Conservation (phyloP, 2,888 invertebrate species). For the Quadriops clusia region DNA sequence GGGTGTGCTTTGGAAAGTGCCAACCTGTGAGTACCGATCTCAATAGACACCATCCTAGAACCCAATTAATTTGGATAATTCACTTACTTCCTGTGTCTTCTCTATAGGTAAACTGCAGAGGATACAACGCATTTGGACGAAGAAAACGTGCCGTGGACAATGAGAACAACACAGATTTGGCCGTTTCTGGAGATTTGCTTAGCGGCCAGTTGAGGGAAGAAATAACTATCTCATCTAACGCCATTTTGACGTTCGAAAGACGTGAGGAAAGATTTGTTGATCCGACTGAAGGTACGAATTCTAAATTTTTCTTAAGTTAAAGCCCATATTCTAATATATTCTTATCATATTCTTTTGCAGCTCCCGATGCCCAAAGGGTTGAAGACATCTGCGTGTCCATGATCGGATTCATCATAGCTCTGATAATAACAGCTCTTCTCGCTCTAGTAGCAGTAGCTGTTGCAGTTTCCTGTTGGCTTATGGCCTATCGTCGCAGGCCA, state of each 20-base stretch:
- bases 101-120: slow-evolving; percentile 74
- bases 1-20: slow-evolving; percentile 89
- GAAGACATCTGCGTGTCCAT: slow-evolving; percentile 90
- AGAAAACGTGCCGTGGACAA: slow-evolving; percentile 54
- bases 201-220: slow-evolving; percentile 83
- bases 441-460: slow-evolving; percentile 89
- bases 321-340: not conserved
- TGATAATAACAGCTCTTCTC: slow-evolving; percentile 81
- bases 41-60: not conserved
- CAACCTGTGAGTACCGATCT: slow-evolving; percentile 61
- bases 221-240: slow-evolving; percentile 85
- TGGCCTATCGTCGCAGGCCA: slow-evolving; percentile 82
- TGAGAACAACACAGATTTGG: slow-evolving; percentile 46
- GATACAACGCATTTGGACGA: slow-evolving; percentile 81
- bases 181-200: slow-evolving; percentile 43
- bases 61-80: not conserved
- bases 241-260: slow-evolving; percentile 79
- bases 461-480: slow-evolving; percentile 90
- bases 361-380: slow-evolving; percentile 44
- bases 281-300: slow-evolving; percentile 57
- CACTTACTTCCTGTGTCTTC: slow-evolving; percentile 1
- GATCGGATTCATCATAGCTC: slow-evolving; percentile 83
- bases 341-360: slow-evolving; percentile 30
- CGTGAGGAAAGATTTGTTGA: slow-evolving; percentile 68
- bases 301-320: too few relatives aligned